Conservation (phyloP, 2,797 vertebrate species). For the Phaenicophaeus curvirostris region DNA sequence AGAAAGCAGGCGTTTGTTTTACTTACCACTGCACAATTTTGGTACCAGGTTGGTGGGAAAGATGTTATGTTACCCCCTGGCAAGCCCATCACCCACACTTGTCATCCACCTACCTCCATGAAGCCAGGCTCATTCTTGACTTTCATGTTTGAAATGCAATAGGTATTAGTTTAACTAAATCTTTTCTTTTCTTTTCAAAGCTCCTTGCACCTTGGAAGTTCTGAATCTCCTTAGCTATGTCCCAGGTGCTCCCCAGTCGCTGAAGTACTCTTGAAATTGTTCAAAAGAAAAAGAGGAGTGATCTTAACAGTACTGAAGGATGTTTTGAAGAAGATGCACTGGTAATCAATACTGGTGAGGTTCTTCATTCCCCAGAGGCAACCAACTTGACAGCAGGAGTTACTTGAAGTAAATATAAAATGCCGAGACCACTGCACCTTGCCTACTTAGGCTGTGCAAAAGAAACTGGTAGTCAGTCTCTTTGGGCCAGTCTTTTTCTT, state of each 20-base stretch:
- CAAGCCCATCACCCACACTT: background rate
- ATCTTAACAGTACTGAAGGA: background rate
- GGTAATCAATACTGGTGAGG: background rate
- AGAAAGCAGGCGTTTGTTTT: background rate
- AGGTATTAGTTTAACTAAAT: background rate
- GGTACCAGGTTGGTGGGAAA: background rate
- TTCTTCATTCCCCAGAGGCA: constrained; percentile 2
- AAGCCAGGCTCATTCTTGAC: background rate
- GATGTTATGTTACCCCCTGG: background rate
- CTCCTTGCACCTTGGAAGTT: background rate
- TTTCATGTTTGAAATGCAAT: background rate
- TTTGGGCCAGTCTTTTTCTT: background rate
- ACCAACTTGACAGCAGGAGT: background rate
- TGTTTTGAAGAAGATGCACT: background rate
- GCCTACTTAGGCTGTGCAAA: background rate
- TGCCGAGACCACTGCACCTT: background rate
- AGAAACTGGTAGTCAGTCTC: background rate
- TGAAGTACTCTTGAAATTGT: background rate
- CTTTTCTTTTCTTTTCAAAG: constrained; percentile 2
- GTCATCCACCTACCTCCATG: background rate
- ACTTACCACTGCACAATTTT: background rate
- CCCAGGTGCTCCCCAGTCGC: background rate
- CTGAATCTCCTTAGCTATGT: background rate
- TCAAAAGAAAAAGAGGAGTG: background rate
- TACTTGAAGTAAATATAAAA: background rate